Conservation (phyloP, 1,140 invertebrate species). For the Trichogramma pretiosum region DNA sequence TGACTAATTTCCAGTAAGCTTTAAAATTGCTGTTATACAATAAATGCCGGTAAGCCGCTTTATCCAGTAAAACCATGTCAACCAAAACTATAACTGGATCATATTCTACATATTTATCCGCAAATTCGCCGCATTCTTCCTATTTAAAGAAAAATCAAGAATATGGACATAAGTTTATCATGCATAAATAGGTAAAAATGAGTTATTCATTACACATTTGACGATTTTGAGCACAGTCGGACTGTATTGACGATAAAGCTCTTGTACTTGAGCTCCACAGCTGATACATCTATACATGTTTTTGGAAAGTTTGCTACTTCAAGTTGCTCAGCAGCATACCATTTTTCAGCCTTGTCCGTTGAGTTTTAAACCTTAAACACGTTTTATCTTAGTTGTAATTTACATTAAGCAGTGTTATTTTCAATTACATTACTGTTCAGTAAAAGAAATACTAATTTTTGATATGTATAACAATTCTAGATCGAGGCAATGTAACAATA, state of each 20-base stretch:
- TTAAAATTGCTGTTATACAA: conserved; percentile 68
- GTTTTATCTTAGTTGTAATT: too few relatives aligned
- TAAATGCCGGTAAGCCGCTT: conserved; percentile 72
- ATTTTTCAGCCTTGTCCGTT: too few relatives aligned
- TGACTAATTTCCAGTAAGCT: conserved; percentile 39
- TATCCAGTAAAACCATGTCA: conserved; percentile 69
- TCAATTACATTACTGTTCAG: too few relatives aligned
- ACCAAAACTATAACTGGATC: conserved; percentile 75
- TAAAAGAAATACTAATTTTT: too few relatives aligned
- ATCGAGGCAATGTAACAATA: too few relatives aligned
- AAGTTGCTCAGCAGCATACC: too few relatives aligned
- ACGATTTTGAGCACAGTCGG: conserved; percentile 60
- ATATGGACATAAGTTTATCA: too few relatives aligned
- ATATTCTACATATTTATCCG: conserved; percentile 85
- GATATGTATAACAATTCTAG: too few relatives aligned
- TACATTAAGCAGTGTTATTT: too few relatives aligned
- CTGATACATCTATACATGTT: conserved; percentile 55
- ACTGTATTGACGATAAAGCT: conserved; percentile 59
- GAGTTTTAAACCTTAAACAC: too few relatives aligned
- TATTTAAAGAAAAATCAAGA: conserved; percentile 33
- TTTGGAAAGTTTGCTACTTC: too few relatives aligned
- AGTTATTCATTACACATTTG: conserved; percentile 69
- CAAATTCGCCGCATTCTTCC: conserved; percentile 61
- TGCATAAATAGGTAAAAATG: too few relatives aligned
- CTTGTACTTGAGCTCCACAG: conserved; percentile 52